Evolutionary conservation across 2,797 vertebrate species (phyloP).

Genomic region (Arremon aurantiirostris): DNA sequence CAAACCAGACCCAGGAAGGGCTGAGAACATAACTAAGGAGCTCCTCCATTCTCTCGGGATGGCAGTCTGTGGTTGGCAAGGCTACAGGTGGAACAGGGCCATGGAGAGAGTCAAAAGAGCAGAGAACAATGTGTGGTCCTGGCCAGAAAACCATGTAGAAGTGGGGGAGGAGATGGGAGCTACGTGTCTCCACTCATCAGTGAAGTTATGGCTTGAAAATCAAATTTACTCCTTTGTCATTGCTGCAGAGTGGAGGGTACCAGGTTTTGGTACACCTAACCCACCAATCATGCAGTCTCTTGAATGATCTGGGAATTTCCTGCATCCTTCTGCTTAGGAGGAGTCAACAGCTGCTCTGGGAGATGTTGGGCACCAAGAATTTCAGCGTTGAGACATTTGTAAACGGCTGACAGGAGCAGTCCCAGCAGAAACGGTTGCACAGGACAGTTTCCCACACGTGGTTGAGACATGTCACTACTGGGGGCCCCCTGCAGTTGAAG

Average conservation of each 20-base stretch:
- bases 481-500: background rate
- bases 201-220: background rate
- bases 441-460: background rate
- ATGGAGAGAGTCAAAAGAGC: background rate
- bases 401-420: fast-evolving
- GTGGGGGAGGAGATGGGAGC: background rate
- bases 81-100: background rate
- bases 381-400: background rate
- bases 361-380: background rate
- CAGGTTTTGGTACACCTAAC: background rate
- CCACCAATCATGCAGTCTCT: fast-evolving
- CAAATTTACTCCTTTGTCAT: background rate
- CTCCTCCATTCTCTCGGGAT: background rate
- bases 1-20: background rate
- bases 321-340: background rate
- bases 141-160: fast-evolving
- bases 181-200: background rate
- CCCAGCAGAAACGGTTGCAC: fast-evolving
- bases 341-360: background rate
- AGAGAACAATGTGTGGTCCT: background rate
- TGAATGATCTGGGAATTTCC: background rate
- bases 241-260: fast-evolving
- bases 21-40: background rate
- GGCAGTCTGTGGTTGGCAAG: too few species aligned
- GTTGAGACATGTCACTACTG: background rate